Conservation (phyloP, 2,113 vertebrate genomes). For the Notarius quadriscutis region DNA sequence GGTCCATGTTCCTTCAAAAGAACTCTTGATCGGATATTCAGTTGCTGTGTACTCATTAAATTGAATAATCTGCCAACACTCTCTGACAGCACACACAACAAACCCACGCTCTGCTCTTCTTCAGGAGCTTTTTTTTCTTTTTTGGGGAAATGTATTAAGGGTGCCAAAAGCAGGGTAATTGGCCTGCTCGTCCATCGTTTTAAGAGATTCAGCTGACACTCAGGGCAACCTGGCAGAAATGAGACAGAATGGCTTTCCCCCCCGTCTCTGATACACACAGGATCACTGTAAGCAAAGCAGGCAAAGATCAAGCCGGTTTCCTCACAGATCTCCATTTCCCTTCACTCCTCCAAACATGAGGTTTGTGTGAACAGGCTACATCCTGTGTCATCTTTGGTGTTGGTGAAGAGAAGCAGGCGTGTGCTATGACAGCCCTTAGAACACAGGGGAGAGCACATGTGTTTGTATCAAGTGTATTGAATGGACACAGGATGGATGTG, state of each 20-base stretch:
- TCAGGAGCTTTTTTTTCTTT: conserved; percentile 68
- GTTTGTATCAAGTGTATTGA: background rate
- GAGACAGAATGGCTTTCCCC: conserved; percentile 56
- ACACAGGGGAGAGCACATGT: background rate
- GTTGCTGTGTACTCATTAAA: conserved; percentile 78
- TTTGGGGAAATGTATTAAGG: conserved; percentile 28
- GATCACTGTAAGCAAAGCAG: conserved; percentile 61
- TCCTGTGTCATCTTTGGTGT: conserved; percentile 44
- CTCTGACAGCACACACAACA: conserved; percentile 72
- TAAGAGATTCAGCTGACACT: conserved; percentile 78
- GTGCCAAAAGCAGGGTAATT: conserved; percentile 78
- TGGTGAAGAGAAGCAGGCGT: conserved; percentile 14
- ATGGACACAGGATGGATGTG: background rate
- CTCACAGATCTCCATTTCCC: conserved; percentile 68
- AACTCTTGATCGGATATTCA: conserved; percentile 77
- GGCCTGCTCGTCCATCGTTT: conserved; percentile 76
- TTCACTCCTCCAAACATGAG: conserved; percentile 67
- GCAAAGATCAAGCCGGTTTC: conserved; percentile 62
- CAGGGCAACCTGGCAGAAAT: conserved; percentile 70
- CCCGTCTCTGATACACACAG: conserved; percentile 38
- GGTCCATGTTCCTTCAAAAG: conserved; percentile 66
- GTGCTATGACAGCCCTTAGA: background rate
- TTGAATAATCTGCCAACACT: conserved; percentile 79
- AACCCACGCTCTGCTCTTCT: conserved; percentile 70
- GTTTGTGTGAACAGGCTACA: conserved; percentile 57